phyloP scores from a whole-genome alignment of 2,888 invertebrate genomes.

The Amblyjoppa proteus region DNA sequence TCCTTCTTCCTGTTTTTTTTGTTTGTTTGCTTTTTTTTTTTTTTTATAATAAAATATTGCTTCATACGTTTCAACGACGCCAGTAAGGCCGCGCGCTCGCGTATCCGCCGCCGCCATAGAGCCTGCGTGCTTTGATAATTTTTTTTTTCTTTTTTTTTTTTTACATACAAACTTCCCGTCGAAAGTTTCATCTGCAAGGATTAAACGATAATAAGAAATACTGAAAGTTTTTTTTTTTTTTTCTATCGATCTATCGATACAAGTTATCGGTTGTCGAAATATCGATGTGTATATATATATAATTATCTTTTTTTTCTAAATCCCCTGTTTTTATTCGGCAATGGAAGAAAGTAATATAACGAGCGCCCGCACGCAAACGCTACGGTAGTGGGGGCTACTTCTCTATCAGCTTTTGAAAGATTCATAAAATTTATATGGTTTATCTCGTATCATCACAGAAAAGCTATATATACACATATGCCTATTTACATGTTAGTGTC shows the following conservation, averaged over 20 bases:
- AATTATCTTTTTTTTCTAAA: constrained; percentile 21
- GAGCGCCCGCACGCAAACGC: constrained; percentile 60
- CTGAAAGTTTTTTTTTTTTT: constrained; percentile 56
- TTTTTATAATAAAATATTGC: constrained; percentile 80
- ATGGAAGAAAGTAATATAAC: constrained; percentile 48
- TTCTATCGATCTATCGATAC: constrained; percentile 53
- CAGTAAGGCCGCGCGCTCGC: constrained; percentile 74
- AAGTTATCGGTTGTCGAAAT: background rate
- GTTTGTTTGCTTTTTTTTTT: constrained; percentile 16
- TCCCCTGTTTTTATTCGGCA: constrained; percentile 37
- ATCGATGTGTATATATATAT: constrained; percentile 30
- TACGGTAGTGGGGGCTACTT: constrained; percentile 70
- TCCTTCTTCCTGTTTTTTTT: background rate
- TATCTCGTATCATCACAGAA: constrained; percentile 75
- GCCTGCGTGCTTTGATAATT: constrained; percentile 23
- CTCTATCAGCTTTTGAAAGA: constrained; percentile 69
- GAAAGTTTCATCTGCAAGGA: background rate
- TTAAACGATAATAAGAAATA: constrained; percentile 50
- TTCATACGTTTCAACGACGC: constrained; percentile 76
- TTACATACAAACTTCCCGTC: background rate
- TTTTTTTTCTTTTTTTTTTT: constrained; percentile 8
- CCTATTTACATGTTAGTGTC: constrained; percentile 70
- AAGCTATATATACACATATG: constrained; percentile 75
- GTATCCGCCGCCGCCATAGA: constrained; percentile 52
- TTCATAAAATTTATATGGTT: constrained; percentile 73